Percentiles rank a stretch among this genome's conserved stretches.
Conservation (phyloP, 2,113 vertebrate genomes). For the Salminus brasiliensis region DNA sequence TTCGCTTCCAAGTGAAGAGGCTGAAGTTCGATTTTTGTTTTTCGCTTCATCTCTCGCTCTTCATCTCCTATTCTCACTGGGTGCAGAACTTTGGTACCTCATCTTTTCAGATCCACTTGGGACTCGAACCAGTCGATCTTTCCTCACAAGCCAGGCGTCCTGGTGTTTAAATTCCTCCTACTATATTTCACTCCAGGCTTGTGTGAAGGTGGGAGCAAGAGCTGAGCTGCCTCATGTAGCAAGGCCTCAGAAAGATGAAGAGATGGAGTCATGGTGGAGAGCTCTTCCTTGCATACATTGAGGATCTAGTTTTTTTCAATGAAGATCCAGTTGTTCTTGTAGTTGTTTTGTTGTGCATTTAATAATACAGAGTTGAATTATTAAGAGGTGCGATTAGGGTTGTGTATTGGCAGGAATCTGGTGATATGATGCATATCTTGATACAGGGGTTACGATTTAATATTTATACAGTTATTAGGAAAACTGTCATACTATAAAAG, state of each 20-base stretch:
- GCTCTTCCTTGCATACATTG: too few relatives aligned
- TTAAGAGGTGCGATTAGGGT: too few relatives aligned
- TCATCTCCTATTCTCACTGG: not conserved
- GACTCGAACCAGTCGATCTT: not conserved
- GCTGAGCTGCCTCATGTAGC: not conserved
- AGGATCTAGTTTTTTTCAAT: too few relatives aligned
- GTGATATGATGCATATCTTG: too few relatives aligned
- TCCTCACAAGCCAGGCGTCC: not conserved
- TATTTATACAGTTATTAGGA: too few relatives aligned
- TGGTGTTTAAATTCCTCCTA: not conserved
- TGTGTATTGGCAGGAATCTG: too few relatives aligned
- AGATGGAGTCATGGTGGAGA: not conserved
- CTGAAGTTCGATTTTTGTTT: not conserved
- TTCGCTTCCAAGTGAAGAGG: not conserved
- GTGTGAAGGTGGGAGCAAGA: not conserved
- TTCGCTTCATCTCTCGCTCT: not conserved
- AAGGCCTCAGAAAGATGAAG: not conserved
- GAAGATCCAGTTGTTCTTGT: too few relatives aligned
- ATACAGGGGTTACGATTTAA: too few relatives aligned
- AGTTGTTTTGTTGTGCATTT: too few relatives aligned
- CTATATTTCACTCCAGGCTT: not conserved
- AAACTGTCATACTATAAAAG: too few relatives aligned
- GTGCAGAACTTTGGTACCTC: not conserved
- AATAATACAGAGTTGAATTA: too few relatives aligned
- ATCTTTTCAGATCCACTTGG: not conserved